Evolutionary conservation across 2,797 vertebrate species (phyloP).

Genomic region (Harpagifer antarcticus): DNA sequence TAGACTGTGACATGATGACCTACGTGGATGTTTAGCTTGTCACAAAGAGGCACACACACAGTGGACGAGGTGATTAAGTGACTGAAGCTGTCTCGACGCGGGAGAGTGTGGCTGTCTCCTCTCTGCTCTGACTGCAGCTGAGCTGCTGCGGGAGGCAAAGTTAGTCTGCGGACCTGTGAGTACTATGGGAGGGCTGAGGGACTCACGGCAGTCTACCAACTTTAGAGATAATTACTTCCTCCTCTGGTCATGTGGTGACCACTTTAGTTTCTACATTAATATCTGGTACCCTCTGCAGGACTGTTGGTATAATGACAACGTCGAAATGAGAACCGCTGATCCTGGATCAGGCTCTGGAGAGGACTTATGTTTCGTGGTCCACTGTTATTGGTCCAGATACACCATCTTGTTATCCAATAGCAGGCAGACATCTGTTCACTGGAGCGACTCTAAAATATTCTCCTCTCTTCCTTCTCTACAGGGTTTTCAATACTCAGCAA

Average conservation of each 20-base stretch:
- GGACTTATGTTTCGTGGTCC: constrained; percentile 82
- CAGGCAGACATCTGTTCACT: constrained; percentile 85
- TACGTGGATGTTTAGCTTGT: no score
- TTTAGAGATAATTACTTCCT: background rate
- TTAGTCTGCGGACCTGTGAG: no score
- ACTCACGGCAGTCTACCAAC: background rate
- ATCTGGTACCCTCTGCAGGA: constrained; percentile 40
- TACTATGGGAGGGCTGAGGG: no score
- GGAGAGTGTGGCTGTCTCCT: no score
- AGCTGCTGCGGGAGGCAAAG: no score
- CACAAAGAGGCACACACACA: no score
- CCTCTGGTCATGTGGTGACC: no score
- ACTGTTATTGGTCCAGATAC: constrained; percentile 77
- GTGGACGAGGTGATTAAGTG: no score
- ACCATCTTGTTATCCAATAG: constrained; percentile 71
- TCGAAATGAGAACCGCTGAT: constrained; percentile 17
- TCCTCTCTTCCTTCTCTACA: constrained; percentile 58
- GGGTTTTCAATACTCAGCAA: constrained; percentile 11
- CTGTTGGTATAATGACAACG: fast-evolving
- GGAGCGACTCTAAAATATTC: constrained; percentile 79
- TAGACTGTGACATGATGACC: no score
- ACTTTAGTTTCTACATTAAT: background rate
- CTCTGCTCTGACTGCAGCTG: no score
- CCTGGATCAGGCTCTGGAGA: constrained; percentile 31
- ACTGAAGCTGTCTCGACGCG: no score